These are phyloP conservation scores for Drosophila sp. DNA, from an alignment of 1,140 invertebrate genomes.

Conservation along the genomic window DNA sequence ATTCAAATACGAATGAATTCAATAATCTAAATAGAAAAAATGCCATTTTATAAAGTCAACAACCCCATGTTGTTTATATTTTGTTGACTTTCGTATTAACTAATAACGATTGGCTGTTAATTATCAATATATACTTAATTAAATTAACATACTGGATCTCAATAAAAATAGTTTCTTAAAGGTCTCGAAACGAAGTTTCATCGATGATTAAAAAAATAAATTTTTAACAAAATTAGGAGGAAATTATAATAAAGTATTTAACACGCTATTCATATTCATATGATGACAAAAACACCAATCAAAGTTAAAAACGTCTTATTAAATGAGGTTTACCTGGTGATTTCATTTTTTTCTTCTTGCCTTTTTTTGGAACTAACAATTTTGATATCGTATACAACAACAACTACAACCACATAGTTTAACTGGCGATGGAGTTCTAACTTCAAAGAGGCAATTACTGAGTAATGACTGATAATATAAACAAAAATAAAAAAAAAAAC, in stretches of 20 bases:
- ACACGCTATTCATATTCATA: slow-evolving; percentile 46
- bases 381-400: slow-evolving; percentile 78
- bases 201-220: slow-evolving; percentile 24
- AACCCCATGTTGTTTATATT: slow-evolving; percentile 29
- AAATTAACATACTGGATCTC: slow-evolving; percentile 11
- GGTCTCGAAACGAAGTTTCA: slow-evolving; percentile 36
- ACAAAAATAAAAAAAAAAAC: slow-evolving; percentile 38
- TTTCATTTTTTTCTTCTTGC: slow-evolving; percentile 80
- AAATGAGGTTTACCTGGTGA: slow-evolving; percentile 79
- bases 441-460: slow-evolving; percentile 96
- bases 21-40: too few species aligned
- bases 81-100: slow-evolving; percentile 53
- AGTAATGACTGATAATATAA: slow-evolving; percentile 86
- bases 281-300: slow-evolving; percentile 50
- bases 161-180: slow-evolving; percentile 15
- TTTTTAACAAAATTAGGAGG: background rate
- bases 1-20: background rate
- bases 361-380: slow-evolving; percentile 77
- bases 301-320: slow-evolving; percentile 71
- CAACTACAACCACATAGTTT: slow-evolving; percentile 88
- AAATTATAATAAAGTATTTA: slow-evolving; percentile 29
- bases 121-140: slow-evolving; percentile 30
- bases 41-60: slow-evolving; percentile 6
- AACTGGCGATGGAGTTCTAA: slow-evolving; percentile 97
- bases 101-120: slow-evolving; percentile 80